Percentiles rank a stretch among this genome's conserved stretches.
Evolutionary conservation across 2,797 vertebrate genomes (phyloP).

Genomic region (Fistularia tabacaria): DNA sequence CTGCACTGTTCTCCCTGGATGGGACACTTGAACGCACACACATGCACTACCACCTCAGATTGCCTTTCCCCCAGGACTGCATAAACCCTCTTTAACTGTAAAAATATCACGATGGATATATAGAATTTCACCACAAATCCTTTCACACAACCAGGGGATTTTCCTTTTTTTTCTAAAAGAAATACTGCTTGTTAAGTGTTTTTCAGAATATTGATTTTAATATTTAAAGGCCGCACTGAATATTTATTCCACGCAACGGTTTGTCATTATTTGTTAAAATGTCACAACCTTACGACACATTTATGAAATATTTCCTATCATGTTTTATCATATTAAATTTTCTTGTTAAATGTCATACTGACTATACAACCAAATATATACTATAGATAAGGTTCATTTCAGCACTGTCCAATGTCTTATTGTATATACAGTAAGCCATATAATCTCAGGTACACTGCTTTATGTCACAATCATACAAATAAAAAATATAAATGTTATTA

Average conservation of each 20-base stretch:
- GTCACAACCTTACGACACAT: slow-evolving; percentile 4
- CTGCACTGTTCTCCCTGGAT: not conserved
- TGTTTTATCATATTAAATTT: too few species aligned
- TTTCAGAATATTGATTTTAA: too few species aligned
- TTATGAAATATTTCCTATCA: slow-evolving; percentile 1
- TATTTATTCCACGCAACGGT: slow-evolving; percentile 42
- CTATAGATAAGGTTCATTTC: slow-evolving; percentile 18
- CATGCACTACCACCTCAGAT: slow-evolving; percentile 16
- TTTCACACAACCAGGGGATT: not conserved
- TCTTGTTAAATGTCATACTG: too few species aligned
- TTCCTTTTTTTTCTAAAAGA: not conserved
- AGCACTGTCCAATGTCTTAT: slow-evolving; percentile 41
- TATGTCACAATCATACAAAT: slow-evolving; percentile 25
- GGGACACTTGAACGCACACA: slow-evolving; percentile 8
- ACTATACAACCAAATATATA: not conserved
- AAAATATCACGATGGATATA: too few species aligned
- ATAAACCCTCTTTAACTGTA: too few species aligned
- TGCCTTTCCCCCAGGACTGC: not conserved
- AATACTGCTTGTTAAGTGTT: not conserved
- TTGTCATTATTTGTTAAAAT: slow-evolving; percentile 14
- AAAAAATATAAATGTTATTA: slow-evolving; percentile 22
- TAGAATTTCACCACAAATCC: too few species aligned
- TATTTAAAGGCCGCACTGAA: slow-evolving; percentile 40
- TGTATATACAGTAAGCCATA: slow-evolving; percentile 27
- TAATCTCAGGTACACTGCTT: slow-evolving; percentile 56